These are phyloP conservation scores for Mormoops blainvillei DNA, from an alignment of 2,113 vertebrate genomes.

Conservation along the genomic window DNA sequence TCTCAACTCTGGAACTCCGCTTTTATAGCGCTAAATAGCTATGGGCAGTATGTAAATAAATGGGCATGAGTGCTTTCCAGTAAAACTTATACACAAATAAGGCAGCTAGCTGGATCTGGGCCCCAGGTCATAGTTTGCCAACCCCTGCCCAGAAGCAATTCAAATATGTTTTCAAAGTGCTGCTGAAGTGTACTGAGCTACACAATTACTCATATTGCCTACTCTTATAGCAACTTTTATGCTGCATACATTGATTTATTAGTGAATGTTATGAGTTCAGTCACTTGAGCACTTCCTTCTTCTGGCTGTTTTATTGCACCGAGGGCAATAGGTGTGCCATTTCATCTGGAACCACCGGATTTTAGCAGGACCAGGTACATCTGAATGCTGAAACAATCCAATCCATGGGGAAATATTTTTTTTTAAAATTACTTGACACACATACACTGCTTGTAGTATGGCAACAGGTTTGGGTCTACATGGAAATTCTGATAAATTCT, in stretches of 20 bases:
- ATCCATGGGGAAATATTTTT: not conserved
- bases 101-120: not conserved
- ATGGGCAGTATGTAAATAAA: not conserved
- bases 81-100: not conserved
- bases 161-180: not conserved
- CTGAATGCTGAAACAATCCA: not conserved
- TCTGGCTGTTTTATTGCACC: not conserved
- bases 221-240: not conserved
- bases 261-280: not conserved
- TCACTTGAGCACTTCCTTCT: not conserved
- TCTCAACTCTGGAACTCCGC: not conserved
- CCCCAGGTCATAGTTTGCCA: not conserved
- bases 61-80: not conserved
- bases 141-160: not conserved
- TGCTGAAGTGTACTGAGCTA: not conserved
- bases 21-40: not conserved
- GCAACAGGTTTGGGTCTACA: not conserved
- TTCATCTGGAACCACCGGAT: not conserved
- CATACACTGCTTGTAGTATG: not conserved
- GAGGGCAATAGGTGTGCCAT: not conserved
- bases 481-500: not conserved
- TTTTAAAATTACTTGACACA: not conserved
- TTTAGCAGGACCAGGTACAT: not conserved
- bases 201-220: not conserved
- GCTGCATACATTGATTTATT: not conserved